phyloP scores from a whole-genome alignment of 2,113 vertebrate species.

The Spilogale gracilis region DNA sequence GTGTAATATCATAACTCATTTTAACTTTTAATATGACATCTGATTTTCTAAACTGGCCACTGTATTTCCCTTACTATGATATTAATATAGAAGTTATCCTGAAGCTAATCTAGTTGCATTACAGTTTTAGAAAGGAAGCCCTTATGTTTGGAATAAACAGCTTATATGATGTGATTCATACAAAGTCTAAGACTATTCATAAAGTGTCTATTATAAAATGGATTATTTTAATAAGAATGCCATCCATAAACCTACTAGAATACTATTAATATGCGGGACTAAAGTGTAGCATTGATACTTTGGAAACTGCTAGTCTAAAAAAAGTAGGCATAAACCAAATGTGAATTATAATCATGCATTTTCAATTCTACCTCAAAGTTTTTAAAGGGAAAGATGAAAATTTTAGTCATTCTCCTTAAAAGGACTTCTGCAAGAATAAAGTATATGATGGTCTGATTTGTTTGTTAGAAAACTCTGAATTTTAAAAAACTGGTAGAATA shows the following conservation, averaged over 20 bases:
- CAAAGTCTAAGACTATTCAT: background rate
- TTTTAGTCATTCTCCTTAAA: constrained; percentile 69
- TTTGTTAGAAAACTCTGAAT: constrained; percentile 62
- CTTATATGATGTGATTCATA: background rate
- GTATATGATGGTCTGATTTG: background rate
- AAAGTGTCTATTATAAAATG: constrained; percentile 53
- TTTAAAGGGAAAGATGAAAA: constrained; percentile 75
- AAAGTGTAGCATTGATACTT: constrained; percentile 66
- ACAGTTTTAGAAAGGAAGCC: background rate
- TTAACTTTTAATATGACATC: background rate
- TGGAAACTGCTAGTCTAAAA: constrained; percentile 76
- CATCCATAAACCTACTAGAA: constrained; percentile 22
- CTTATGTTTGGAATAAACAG: background rate
- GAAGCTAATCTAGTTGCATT: background rate
- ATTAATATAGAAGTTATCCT: background rate
- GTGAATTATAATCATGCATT: constrained; percentile 80
- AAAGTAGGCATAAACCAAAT: constrained; percentile 67
- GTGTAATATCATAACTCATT: background rate
- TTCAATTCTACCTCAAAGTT: constrained; percentile 79
- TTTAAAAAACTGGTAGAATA: constrained; percentile 60
- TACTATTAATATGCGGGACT: constrained; percentile 43
- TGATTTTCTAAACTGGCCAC: background rate
- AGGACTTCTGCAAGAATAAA: constrained; percentile 3
- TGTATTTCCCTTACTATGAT: background rate
- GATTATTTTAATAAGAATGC: constrained; percentile 70